Percentiles rank a stretch among this genome's conserved stretches.
phyloP scores from a whole-genome alignment of 1,140 invertebrate species.

The Drosophila obscura region DNA sequence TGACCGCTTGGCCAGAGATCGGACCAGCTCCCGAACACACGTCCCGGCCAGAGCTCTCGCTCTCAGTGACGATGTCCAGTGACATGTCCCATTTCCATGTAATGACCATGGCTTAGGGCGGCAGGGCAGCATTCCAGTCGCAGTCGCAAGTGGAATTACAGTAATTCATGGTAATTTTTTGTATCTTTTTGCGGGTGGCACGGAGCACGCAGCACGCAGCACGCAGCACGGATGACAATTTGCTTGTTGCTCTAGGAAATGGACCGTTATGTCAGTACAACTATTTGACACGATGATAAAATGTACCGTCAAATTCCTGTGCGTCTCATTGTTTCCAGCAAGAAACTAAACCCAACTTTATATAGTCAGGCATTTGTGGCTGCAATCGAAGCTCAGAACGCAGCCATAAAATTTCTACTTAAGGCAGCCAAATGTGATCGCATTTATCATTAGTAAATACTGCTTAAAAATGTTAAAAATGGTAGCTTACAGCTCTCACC shows the following conservation, averaged over 20 bases:
- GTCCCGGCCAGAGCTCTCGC: constrained; percentile 4
- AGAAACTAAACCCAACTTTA: background rate
- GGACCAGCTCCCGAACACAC: constrained; percentile 30
- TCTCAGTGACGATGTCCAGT: constrained; percentile 34
- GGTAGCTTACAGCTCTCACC: no score
- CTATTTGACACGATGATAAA: constrained; percentile 2
- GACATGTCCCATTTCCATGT: constrained; percentile 62
- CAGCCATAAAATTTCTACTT: no score
- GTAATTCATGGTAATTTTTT: constrained; percentile 80
- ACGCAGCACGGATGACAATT: constrained; percentile 9
- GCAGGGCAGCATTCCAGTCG: constrained; percentile 9
- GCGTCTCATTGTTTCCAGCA: background rate
- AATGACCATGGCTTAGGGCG: constrained; percentile 62
- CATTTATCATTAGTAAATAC: no score
- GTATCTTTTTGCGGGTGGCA: constrained; percentile 42
- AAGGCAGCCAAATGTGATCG: no score
- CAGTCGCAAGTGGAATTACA: constrained; percentile 64
- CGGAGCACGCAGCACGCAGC: background rate
- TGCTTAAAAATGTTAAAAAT: no score
- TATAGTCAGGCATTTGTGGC: no score
- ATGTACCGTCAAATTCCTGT: background rate
- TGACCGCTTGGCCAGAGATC: constrained; percentile 69
- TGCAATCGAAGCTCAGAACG: no score
- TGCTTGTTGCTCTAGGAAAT: constrained; percentile 42
- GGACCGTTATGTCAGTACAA: constrained; percentile 23